Evolutionary conservation across 2,113 vertebrate species (phyloP), one percentile per base, ranked within the genome.

Genomic region (Sclerurus mexicanus): DNA sequence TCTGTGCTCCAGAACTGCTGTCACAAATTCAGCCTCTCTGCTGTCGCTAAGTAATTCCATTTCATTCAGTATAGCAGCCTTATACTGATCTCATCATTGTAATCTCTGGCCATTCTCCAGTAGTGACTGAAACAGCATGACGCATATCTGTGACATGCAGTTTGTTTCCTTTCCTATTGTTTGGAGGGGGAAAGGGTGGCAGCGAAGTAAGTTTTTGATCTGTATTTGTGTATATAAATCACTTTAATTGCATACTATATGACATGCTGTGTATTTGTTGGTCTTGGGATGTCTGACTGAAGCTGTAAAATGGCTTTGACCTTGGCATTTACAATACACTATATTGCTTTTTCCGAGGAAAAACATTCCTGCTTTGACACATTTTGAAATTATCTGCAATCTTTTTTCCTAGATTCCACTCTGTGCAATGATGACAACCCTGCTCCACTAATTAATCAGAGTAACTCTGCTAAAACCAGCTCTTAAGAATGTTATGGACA

Each of bases 91-190:
- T 91, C 94, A 93, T 92, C 42, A 68, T 20, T 52, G 44, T 33
- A 91, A 96, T 87, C 77, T 87, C 81, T 68, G 37, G 49, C 69
- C 82, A 31, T 75, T 85, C 86, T 94, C 91, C 85, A 87, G 66
- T 9, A 93, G 58, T 24, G 46, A 85, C 87, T 79, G 44, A 89
- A 96, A 63, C 52, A 90, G 80, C 80, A 22, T 89, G 69, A 85
- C 10, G 35, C 62, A 50, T 33, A 80, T 10, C 59, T 91, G 14
- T 53, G 71, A 82, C 56, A 33, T 3, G 50, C 1, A 4, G 25
- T 72, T 95, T 73, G 12, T 44, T 93, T 85, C n/a, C 49, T 87
- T 71, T 90, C 68, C n/a, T 76, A 6, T 31, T 68, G 11, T 85
- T 87, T 90, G 42, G 55, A 85, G 30, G 28, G 39, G 18, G 47